Evolutionary conservation across 1,140 invertebrate genomes (phyloP), one percentile per base, ranked within the genome.

Genomic region (Babylonia areolata): DNA sequence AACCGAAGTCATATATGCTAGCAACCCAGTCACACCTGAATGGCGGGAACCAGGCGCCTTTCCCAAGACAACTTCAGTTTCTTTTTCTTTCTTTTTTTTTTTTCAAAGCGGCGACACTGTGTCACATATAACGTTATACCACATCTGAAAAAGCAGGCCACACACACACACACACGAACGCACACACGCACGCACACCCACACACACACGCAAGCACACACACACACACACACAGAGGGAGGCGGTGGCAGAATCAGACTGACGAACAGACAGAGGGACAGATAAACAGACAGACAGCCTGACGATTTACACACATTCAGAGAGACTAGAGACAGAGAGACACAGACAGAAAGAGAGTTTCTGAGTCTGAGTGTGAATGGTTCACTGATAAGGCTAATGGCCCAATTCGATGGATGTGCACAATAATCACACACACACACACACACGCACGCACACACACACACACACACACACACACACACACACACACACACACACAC

Each of bases 401-500:
- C 46, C 0, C 46, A 51, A 12, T 51, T 51, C 9, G 2, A 9
- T 12, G 9, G 46, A 31, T 31, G 3, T 20, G 20, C 39, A 12
- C 78, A 12, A 40, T 23, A 46, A 2, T 31, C 40, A 40, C 15
- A 20, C 28, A 23, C 23, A 17, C 40, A 64, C 58, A 64, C 58
- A 12, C 58, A 64, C 58, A 64, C 58, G 28, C 0, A 2, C 58
- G 0, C 58, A 2, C 58, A 2, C 58, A 64, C 20, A 64, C 58
- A 2, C 58, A 64, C 58, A 64, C 58, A 64, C 58, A 64, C 58
- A 64, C 58, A 64, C 58, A 64, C 58, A 64, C 58, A 64, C 58
- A 64, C 58, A 64, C 58, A 64, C 58, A 64, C 58, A 64, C 58
- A 64, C 58, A 64, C 58, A 64, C 73, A 75, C 73, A 75, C 73